These are phyloP conservation scores for Pseudochirops cupreus DNA, from an alignment of 2,797 vertebrate species.

Conservation along the genomic window DNA sequence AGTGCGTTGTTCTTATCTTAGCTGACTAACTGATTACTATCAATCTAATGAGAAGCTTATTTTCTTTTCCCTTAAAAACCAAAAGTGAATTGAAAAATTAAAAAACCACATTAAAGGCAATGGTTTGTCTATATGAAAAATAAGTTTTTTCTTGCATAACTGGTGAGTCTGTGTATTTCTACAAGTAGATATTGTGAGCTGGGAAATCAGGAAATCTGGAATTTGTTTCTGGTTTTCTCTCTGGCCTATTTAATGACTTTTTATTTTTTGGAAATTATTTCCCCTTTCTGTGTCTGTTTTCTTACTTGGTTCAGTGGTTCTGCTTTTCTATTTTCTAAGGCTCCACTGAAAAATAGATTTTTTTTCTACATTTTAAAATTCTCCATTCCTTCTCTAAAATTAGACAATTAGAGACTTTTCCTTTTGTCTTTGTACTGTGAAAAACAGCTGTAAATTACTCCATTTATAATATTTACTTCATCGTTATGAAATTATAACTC, in stretches of 20 bases:
- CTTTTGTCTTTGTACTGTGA: neutral
- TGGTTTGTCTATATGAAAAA: conserved; percentile 30
- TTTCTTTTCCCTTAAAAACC: conserved; percentile 37
- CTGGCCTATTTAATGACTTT: conserved; percentile 20
- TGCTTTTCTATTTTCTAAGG: conserved; percentile 24
- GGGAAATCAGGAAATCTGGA: conserved; percentile 25
- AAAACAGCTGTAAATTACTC: neutral
- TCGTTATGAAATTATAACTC: conserved; percentile 1
- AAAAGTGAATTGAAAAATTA: conserved; percentile 50
- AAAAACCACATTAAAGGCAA: neutral
- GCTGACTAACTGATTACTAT: conserved; percentile 24
- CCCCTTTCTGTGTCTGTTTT: neutral
- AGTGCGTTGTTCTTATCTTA: conserved; percentile 50
- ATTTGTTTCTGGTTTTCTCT: conserved; percentile 57
- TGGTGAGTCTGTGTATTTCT: conserved; percentile 9
- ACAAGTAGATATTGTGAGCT: neutral
- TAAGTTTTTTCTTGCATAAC: conserved; percentile 20
- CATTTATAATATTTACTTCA: neutral
- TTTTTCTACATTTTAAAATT: neutral
- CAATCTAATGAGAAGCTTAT: conserved; percentile 15
- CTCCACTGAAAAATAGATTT: conserved; percentile 30
- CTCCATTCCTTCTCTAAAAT: conserved; percentile 17
- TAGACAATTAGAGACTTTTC: neutral
- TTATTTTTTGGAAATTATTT: conserved; percentile 38
- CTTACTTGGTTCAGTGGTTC: neutral